phyloP scores from a whole-genome alignment of 2,888 invertebrate genomes.

The Caenorhabditis drosophilae region DNA sequence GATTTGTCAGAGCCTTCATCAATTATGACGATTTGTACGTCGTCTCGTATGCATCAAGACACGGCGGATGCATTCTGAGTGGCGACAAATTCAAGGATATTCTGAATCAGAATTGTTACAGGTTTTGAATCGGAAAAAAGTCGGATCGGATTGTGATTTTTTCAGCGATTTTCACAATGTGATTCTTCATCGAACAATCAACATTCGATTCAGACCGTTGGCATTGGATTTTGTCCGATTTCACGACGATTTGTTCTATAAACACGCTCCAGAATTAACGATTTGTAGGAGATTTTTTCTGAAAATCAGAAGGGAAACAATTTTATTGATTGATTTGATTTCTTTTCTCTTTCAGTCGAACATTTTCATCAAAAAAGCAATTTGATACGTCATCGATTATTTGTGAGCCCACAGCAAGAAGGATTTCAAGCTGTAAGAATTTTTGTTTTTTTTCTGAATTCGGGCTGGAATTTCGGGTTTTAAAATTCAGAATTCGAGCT shows the following conservation, averaged over 20 bases:
- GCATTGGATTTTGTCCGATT: conserved; percentile 43
- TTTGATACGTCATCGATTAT: background rate
- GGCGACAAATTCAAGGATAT: conserved; percentile 61
- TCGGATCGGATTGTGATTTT: conserved; percentile 1
- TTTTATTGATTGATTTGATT: too few relatives aligned
- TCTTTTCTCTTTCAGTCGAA: conserved; percentile 16
- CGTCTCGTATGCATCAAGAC: conserved; percentile 47
- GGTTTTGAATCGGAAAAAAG: conserved; percentile 7
- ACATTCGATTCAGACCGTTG: conserved; percentile 45
- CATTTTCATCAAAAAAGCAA: conserved; percentile 2
- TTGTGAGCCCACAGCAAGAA: background rate
- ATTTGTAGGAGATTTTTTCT: conserved; percentile 21
- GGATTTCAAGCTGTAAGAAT: background rate
- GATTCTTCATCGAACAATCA: conserved; percentile 43
- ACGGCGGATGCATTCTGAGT: conserved; percentile 56
- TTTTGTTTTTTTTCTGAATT: background rate
- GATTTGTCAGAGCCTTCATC: conserved; percentile 48
- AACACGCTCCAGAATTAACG: conserved; percentile 45
- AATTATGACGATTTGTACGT: conserved; percentile 63
- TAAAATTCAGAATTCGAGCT: too few relatives aligned
- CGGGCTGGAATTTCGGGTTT: too few relatives aligned
- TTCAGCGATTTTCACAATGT: conserved; percentile 44
- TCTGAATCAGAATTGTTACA: conserved; percentile 43
- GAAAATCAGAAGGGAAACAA: too few relatives aligned
- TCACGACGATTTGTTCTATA: conserved; percentile 45